A percentile compares a stretch with the other conserved stretches of the same genome.
Conservation (phyloP, 2,797 vertebrate species). For the Lindbergichthys nudifrons region DNA sequence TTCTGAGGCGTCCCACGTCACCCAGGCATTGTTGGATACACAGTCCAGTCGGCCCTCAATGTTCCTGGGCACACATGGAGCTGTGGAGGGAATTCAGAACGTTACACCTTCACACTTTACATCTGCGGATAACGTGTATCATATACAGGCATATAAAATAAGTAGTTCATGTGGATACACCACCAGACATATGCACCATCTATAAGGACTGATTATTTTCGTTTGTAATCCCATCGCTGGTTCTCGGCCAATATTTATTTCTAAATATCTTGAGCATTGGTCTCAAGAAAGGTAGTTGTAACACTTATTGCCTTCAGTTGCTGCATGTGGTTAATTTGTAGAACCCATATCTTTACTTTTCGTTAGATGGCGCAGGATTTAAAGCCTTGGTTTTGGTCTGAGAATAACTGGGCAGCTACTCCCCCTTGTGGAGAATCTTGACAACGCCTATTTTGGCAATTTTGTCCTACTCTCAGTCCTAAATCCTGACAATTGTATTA, state of each 20-base stretch:
- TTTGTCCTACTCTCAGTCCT: too few species aligned
- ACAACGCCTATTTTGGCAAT: too few species aligned
- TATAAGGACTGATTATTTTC: not conserved
- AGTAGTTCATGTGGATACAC: not conserved
- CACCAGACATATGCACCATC: not conserved
- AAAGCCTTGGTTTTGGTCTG: not conserved
- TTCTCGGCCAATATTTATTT: too few species aligned
- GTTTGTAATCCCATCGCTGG: not conserved
- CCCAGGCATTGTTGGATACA: conserved; percentile 79
- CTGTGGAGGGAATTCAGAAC: conserved; percentile 59
- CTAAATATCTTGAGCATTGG: too few species aligned
- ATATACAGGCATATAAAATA: not conserved
- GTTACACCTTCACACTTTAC: too few species aligned
- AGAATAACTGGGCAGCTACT: too few species aligned
- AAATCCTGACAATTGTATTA: too few species aligned
- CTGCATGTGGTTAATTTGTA: not conserved
- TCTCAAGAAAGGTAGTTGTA: too few species aligned
- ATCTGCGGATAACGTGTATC: not conserved
- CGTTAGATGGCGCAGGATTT: not conserved
- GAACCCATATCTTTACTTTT: not conserved
- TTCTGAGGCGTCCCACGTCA: conserved; percentile 69
- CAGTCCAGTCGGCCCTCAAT: conserved; percentile 75
- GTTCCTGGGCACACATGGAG: conserved; percentile 78
- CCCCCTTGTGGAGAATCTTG: not conserved
- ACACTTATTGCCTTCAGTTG: not conserved